Evolutionary conservation across 2,888 invertebrate genomes (phyloP), one percentile per base, ranked within the genome.

Genomic region (Coremacera marginata): DNA sequence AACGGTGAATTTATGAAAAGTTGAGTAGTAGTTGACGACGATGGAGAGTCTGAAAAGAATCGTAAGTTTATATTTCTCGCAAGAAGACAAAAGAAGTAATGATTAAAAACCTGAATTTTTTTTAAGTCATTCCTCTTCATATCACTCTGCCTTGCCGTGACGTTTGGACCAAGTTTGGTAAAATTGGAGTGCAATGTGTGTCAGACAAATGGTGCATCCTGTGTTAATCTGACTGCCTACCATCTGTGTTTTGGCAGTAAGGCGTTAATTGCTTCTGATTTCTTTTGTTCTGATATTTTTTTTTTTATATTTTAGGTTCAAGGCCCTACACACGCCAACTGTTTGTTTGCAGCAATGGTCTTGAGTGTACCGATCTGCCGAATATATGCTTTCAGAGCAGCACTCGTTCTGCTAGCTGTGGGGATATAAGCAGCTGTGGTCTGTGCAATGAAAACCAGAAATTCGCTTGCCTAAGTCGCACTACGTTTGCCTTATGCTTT

Each of bases 321-420:
- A 76, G 31, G 2, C 86, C 89, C 0, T 5, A 82, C 44, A 80
- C 73, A 1, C 70, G 74, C 19, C 87, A 88, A 77, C 82, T 83
- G 31, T 88, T 88, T 14, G 78, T 77, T 2, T 88, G 88, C 52
- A 80, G 77, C 0, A 82, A 84, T n/a, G 88, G 88, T 1, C 79
- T 88, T 65, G 84, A 85, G 14, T 88, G 88, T 78, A 84, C 87
- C 5, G 82, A 86, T 74, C 78, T 82, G 65, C 83, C 84, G 4
- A 84, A 80, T 57, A 84, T 88, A 67, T 88, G 88, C 71, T 88
- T 87, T 34, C 88, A 88, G 78, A 82, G 83, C n/a, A 85, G 83
- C 57, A 82, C 82, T 11, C 79, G 77, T 14, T 83, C 85, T 0
- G 84, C 87, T 27, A 88, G 87, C 63, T 88, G 88, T 78, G 85